A percentile compares a stretch with the other conserved stretches of the same genome.
phyloP scores from a whole-genome alignment of 1,140 invertebrate genomes.

The Scylla paramamosain region DNA sequence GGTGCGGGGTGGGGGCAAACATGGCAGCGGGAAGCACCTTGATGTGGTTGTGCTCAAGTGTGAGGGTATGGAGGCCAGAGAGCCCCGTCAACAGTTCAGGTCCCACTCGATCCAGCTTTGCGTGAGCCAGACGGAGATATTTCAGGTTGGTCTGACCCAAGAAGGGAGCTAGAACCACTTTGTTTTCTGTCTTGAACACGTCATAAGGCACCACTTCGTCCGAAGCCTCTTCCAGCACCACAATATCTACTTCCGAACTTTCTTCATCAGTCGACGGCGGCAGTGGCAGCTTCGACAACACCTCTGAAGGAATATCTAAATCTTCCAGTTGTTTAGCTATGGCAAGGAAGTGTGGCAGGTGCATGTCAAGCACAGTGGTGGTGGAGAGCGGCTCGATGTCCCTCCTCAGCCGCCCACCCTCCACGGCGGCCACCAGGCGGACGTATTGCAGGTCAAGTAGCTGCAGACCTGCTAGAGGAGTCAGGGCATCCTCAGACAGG shows the following conservation, averaged over 20 bases:
- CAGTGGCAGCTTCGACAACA: background rate
- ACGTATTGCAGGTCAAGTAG: constrained; percentile 74
- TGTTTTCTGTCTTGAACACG: constrained; percentile 57
- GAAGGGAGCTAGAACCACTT: constrained; percentile 69
- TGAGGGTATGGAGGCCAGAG: constrained; percentile 62
- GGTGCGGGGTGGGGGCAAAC: constrained; percentile 66
- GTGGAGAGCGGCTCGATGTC: constrained; percentile 58
- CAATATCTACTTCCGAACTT: constrained; percentile 42
- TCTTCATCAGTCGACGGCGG: background rate
- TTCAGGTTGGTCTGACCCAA: constrained; percentile 50
- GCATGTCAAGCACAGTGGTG: constrained; percentile 69
- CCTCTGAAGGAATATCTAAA: constrained; percentile 64
- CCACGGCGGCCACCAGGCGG: constrained; percentile 64
- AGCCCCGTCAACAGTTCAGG: constrained; percentile 68
- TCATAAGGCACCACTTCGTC: constrained; percentile 70
- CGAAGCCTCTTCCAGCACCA: constrained; percentile 24
- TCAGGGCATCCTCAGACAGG: constrained; percentile 67
- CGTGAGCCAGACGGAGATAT: constrained; percentile 72
- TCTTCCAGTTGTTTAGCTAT: constrained; percentile 59
- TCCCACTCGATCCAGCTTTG: constrained; percentile 67
- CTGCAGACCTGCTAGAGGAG: constrained; percentile 56
- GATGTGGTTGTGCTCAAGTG: constrained; percentile 72
- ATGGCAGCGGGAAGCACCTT: constrained; percentile 67
- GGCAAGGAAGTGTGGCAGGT: constrained; percentile 64
- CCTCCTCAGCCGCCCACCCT: constrained; percentile 55